These are phyloP conservation scores for Barnardius zonarius DNA, from an alignment of 2,113 vertebrate species.

Conservation along the genomic window DNA sequence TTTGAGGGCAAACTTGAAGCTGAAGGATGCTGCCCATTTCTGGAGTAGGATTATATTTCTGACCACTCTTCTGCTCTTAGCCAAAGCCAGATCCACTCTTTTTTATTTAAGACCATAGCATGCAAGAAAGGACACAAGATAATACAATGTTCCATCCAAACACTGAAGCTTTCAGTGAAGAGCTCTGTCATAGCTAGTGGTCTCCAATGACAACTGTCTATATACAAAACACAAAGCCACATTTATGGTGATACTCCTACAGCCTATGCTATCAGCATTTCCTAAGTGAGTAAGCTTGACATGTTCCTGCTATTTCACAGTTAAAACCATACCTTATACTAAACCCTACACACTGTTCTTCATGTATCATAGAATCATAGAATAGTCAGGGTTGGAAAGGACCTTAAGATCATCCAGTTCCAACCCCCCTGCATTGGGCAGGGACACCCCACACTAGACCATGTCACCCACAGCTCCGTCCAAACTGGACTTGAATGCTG, in stretches of 20 bases:
- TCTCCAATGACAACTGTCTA: not conserved
- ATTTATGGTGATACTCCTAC: not conserved
- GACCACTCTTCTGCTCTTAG: not conserved
- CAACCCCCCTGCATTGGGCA: too few relatives aligned
- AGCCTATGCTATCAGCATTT: not conserved
- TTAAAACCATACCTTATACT: not conserved
- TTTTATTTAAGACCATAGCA: not conserved
- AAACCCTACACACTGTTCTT: not conserved
- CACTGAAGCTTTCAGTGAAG: not conserved
- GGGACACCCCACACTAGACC: too few relatives aligned
- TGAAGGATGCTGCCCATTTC: not conserved
- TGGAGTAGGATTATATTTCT: not conserved
- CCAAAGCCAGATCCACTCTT: not conserved
- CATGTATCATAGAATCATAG: not conserved
- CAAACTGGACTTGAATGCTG: too few relatives aligned
- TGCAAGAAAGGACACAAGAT: not conserved
- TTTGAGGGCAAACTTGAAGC: not conserved
- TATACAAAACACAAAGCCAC: not conserved
- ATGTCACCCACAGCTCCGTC: too few relatives aligned
- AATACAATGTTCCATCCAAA: not conserved
- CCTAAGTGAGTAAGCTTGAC: not conserved
- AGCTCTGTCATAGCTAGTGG: not conserved
- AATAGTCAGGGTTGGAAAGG: too few relatives aligned
- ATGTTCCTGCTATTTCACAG: not conserved
- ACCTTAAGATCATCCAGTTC: too few relatives aligned